Evolutionary conservation across 2,888 invertebrate genomes (phyloP), one percentile per base, ranked within the genome.

Genomic region (Spatulosminthurus flaviceps): DNA sequence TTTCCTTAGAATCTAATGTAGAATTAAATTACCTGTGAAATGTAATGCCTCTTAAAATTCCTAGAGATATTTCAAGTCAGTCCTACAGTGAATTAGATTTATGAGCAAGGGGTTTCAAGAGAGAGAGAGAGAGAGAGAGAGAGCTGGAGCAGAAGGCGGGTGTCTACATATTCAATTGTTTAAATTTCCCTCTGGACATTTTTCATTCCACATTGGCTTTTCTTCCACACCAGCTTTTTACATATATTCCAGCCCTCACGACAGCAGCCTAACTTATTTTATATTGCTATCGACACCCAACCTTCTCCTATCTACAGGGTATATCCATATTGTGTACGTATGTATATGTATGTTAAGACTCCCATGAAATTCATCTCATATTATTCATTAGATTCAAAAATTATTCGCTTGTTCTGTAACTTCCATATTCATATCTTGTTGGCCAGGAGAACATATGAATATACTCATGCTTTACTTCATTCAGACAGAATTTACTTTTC

Each of bases 51-150:
- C 60, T 60, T 60, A 60, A 60, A 60, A 60, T 60, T 60, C 60
- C 21, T 16, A 60, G 60, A 21, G 21, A 60, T 60, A 64, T 64
- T 64, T 64, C 24, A 64, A 64, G 64, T 64, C 64, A 24, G 64
- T 64, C 64, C 64, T 64, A 9, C 24, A 24, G 64, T 64, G 64
- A 64, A 64, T 64, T 64, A 64, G 64, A 64, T 64, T 64, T 64
- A 64, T 24, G 64, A 22, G 64, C 11, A n/a, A n/a, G 64, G n/a
- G 64, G 26, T 22, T 24, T 9, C 22, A 2, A 24, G 9, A 2
- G 22, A 24, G 64, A 22, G 64, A 26, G 4, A n/a, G n/a, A n/a
- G n/a, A n/a, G n/a, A n/a, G n/a, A n/a, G 64, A 26, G n/a, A 29
- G 69, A 19, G 51, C 60, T 29, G 60, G 67, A 67, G n/a, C n/a